Evolutionary conservation across 2,797 vertebrate species (phyloP).

Genomic region (Darevskia nairensis): DNA sequence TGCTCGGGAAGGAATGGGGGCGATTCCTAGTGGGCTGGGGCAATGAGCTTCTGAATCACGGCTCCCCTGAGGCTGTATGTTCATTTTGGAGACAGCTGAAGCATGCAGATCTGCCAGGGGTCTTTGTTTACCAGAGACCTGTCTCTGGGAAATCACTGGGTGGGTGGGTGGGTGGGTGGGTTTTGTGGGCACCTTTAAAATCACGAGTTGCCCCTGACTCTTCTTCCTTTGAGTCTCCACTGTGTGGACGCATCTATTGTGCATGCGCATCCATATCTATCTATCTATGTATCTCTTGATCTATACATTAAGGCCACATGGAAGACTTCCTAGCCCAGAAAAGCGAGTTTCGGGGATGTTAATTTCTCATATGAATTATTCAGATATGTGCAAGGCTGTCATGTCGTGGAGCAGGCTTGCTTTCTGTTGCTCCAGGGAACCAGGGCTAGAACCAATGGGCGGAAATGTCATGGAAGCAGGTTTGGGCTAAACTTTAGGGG

Average conservation of each 20-base stretch:
- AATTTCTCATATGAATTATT: background rate
- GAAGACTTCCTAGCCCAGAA: background rate
- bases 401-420: no score
- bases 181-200: background rate
- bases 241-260: background rate
- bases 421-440: no score
- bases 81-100: background rate
- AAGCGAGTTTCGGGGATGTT: background rate
- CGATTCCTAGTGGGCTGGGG: accelerated
- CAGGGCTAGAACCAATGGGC: no score
- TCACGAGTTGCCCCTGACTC: background rate
- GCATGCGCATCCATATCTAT: background rate
- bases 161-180: background rate
- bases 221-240: background rate
- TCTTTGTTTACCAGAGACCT: background rate
- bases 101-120: background rate
- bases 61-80: background rate
- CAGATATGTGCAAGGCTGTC: no score
- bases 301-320: background rate
- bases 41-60: background rate
- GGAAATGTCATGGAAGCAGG: no score
- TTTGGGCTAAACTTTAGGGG: no score
- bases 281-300: background rate
- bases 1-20: background rate
- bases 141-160: background rate